Evolutionary conservation across 2,888 invertebrate genomes (phyloP).

Genomic region (Phengaris arion): DNA sequence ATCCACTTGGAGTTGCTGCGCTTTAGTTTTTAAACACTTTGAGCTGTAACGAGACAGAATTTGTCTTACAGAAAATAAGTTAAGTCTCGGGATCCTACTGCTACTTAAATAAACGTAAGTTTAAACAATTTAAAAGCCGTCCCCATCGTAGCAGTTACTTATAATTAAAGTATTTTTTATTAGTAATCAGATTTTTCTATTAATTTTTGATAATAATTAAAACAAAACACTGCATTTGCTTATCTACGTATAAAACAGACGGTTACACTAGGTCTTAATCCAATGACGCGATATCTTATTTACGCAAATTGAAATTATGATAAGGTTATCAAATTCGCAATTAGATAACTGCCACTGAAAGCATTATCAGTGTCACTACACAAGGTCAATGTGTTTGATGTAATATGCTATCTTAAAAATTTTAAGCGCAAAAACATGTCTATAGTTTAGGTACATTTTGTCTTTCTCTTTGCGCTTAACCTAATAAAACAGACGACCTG

Average conservation of each 20-base stretch:
- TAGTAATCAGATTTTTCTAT: not conserved
- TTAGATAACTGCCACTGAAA: not conserved
- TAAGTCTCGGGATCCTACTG: not conserved
- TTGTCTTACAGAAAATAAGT: not conserved
- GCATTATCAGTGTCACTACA: constrained; percentile 14
- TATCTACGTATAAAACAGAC: not conserved
- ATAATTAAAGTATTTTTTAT: too few relatives aligned
- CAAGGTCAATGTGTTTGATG: not conserved
- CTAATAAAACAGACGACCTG: not conserved
- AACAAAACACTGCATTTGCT: not conserved
- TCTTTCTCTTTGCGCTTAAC: not conserved
- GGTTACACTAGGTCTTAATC: constrained; percentile 6
- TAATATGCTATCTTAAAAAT: not conserved
- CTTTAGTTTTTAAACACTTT: not conserved
- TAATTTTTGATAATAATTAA: not conserved
- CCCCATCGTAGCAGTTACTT: too few relatives aligned
- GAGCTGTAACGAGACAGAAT: not conserved
- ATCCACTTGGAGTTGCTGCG: not conserved
- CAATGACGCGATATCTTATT: constrained; percentile 2
- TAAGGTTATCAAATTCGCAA: constrained; percentile 19
- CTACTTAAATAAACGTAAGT: too few relatives aligned
- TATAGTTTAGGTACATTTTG: not conserved
- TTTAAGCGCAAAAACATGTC: not conserved
- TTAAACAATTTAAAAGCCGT: too few relatives aligned
- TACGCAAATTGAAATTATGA: constrained; percentile 24